Evolutionary conservation across 2,113 vertebrate genomes (phyloP), one percentile per base, ranked within the genome.

Genomic region (Cranoglanis bouderius): DNA sequence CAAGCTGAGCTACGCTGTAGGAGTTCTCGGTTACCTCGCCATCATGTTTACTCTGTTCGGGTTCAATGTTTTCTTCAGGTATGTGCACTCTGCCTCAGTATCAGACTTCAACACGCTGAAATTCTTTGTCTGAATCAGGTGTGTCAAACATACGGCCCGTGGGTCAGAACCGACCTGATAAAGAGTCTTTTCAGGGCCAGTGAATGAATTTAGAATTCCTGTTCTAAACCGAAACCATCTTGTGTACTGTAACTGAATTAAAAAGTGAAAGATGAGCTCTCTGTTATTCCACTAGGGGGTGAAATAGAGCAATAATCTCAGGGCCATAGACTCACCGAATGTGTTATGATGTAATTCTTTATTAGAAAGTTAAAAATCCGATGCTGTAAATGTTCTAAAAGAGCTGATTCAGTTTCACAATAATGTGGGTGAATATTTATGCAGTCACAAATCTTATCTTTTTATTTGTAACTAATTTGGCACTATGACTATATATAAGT

Each of bases 21-120:
- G 94, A 29, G 93, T 95, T 40, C 84, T 95, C 53, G 91, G 94
- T 6, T 97, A 96, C 90, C 89, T 96, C 89, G 94, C 92, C 85
- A 96, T 96, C 90, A 95, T 95, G 90, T 95, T 97, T 92, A 96
- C 94, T 63, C 91, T 96, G 93, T 95, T 97, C 85, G 93, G 94
- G 88, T 95, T 97, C 91, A 96, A 95, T 90, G 94, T 96, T 78
- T 94, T 97, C 90, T 95, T 96, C 92, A 95, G 92, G 92, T 95
- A 89, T 35, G 91, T 91, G 40, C 19, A 32, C 21, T 12, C 51
- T 38, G 46, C 1, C 19, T 59, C 32, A 6, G 35, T 40, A 18
- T 67, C 35, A 26, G 13, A 49, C 19, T 57, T 38, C 24, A 65
- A n/a, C 24, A 26, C 40, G 2, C 21, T 74, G 14, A 6, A 53